A percentile compares a stretch with the other conserved stretches of the same genome.
Evolutionary conservation across 2,888 invertebrate species (phyloP).

Genomic region (Nymphalis polychloros): DNA sequence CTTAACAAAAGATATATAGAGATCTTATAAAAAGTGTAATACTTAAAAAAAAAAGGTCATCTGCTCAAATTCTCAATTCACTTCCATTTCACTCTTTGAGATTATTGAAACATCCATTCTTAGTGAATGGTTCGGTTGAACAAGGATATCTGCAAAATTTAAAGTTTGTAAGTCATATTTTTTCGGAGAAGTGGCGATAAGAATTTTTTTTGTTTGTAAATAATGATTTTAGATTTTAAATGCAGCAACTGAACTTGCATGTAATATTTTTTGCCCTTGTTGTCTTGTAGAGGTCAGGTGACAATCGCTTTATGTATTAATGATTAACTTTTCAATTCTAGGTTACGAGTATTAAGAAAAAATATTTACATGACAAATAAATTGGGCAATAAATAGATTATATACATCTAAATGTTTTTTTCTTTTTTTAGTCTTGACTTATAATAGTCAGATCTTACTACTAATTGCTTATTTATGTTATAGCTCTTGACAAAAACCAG

Average conservation of each 20-base stretch:
- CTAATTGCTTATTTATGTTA: too few species aligned
- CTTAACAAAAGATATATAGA: too few species aligned
- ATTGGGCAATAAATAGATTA: neutral
- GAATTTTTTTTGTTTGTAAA: neutral
- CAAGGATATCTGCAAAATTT: neutral
- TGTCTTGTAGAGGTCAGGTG: conserved; percentile 13
- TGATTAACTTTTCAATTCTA: conserved; percentile 4
- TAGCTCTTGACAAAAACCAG: too few species aligned
- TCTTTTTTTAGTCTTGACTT: neutral
- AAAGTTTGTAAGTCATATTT: neutral
- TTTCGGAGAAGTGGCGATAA: neutral
- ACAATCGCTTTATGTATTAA: conserved; percentile 12
- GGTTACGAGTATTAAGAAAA: neutral
- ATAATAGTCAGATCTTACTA: too few species aligned
- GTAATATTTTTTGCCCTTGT: conserved; percentile 15
- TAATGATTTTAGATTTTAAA: conserved; percentile 2
- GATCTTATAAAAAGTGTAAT: too few species aligned
- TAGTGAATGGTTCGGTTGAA: too few species aligned
- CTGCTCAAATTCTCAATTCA: too few species aligned
- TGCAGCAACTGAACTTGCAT: conserved; percentile 7
- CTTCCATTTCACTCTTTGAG: too few species aligned
- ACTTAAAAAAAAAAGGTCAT: too few species aligned
- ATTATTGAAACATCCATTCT: too few species aligned
- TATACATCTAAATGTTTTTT: neutral
- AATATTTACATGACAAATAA: neutral